Conservation (phyloP, 2,888 invertebrate genomes). For the Protodeltote pygarga region DNA sequence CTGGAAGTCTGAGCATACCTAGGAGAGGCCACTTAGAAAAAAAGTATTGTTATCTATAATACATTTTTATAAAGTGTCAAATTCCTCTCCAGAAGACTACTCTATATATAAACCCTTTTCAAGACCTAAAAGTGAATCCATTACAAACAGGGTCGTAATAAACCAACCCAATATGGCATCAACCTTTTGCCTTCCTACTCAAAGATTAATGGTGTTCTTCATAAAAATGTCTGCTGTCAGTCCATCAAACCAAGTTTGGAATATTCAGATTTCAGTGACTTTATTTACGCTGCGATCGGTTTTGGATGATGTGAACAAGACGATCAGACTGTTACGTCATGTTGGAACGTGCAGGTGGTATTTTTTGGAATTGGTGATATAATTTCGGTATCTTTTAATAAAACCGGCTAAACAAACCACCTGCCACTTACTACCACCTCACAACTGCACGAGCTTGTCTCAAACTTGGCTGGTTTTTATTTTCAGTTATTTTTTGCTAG, state of each 20-base stretch:
- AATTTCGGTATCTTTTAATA: not conserved
- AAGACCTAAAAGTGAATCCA: slow-evolving; percentile 25
- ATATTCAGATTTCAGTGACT: slow-evolving; percentile 27
- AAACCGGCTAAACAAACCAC: no score
- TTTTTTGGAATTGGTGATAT: not conserved
- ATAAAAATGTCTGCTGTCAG: slow-evolving; percentile 16
- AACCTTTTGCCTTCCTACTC: slow-evolving; percentile 15
- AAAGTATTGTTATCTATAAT: no score
- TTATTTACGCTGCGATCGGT: slow-evolving; percentile 24
- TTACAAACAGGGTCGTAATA: slow-evolving; percentile 6
- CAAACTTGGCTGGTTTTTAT: no score
- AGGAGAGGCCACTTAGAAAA: no score
- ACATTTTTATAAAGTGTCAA: no score
- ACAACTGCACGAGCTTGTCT: no score
- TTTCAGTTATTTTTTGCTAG: no score
- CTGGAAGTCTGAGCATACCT: no score
- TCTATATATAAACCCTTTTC: slow-evolving; percentile 35
- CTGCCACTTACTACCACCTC: not conserved
- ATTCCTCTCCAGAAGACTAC: no score
- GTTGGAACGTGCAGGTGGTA: slow-evolving; percentile 4
- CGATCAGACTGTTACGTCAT: slow-evolving; percentile 20
- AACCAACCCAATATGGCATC: slow-evolving; percentile 22
- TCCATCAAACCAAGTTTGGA: slow-evolving; percentile 35
- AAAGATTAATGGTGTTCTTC: slow-evolving; percentile 38
- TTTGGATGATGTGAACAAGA: slow-evolving; percentile 24